Evolutionary conservation across 2,113 vertebrate species (phyloP).

Genomic region (Oceanites oceanicus): DNA sequence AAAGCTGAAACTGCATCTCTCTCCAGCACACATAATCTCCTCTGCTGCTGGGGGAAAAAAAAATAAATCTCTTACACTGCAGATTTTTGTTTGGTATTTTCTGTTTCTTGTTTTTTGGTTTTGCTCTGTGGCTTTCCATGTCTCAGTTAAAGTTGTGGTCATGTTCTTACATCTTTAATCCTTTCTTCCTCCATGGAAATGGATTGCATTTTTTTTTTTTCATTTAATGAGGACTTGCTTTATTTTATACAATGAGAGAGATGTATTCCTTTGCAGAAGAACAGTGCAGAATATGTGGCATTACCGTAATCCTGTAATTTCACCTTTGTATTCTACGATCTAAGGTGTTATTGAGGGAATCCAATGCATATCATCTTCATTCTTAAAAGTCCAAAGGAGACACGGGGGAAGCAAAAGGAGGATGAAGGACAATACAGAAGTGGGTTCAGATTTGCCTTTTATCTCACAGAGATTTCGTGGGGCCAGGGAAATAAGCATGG

Average conservation of each 20-base stretch:
- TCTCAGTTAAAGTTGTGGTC: background rate
- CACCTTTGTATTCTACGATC: background rate
- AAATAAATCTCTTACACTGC: background rate
- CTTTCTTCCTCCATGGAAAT: background rate
- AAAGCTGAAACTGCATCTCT: conserved; percentile 13
- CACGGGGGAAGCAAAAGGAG: accelerated
- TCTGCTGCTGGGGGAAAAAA: background rate
- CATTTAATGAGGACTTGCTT: background rate
- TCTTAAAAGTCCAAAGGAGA: background rate
- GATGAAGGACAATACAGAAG: background rate
- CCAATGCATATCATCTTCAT: background rate
- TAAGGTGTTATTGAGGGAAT: background rate
- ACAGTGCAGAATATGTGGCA: background rate
- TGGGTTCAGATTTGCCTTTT: background rate
- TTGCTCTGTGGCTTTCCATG: background rate
- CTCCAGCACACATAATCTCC: background rate
- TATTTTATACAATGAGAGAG: background rate
- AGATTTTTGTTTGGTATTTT: background rate
- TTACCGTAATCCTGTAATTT: background rate
- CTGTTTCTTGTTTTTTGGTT: background rate
- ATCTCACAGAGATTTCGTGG: background rate
- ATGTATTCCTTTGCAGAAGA: background rate
- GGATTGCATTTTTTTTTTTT: background rate
- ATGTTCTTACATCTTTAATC: background rate
- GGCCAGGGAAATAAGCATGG: background rate